A percentile compares a stretch with the other conserved stretches of the same genome.
phyloP scores from a whole-genome alignment of 1,140 invertebrate genomes.

The Drosophila nebulosa region DNA sequence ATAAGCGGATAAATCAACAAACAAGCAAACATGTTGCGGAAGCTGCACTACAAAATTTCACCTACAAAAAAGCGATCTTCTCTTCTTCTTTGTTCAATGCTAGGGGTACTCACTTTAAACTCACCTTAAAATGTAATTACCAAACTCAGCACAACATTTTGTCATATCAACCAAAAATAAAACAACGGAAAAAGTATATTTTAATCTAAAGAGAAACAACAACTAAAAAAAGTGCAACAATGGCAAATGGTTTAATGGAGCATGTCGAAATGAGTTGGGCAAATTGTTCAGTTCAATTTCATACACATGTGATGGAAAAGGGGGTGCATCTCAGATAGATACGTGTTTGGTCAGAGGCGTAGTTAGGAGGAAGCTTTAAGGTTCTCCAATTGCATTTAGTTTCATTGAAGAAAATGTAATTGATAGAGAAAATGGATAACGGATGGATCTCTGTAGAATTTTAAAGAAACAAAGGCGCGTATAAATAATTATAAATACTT shows the following conservation, averaged over 20 bases:
- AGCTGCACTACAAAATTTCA: constrained; percentile 7
- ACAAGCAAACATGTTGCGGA: constrained; percentile 51
- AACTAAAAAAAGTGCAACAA: constrained; percentile 53
- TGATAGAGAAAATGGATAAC: too few relatives aligned
- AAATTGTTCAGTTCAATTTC: constrained; percentile 36
- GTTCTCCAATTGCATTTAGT: not conserved
- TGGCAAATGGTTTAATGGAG: constrained; percentile 76
- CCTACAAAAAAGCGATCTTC: not conserved
- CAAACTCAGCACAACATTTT: constrained; percentile 55
- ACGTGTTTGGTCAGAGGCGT: constrained; percentile 21
- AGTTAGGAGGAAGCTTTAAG: not conserved
- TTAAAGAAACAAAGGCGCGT: too few relatives aligned
- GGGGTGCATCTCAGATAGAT: constrained; percentile 35
- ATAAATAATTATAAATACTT: too few relatives aligned
- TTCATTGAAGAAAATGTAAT: too few relatives aligned
- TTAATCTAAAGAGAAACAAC: constrained; percentile 33
- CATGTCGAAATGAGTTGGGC: constrained; percentile 59
- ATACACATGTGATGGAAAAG: constrained; percentile 26
- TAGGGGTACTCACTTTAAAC: constrained; percentile 20
- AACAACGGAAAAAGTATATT: constrained; percentile 41
- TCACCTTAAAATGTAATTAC: constrained; percentile 28
- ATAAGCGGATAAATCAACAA: constrained; percentile 50
- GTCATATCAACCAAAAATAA: constrained; percentile 28
- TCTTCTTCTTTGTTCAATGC: constrained; percentile 38
- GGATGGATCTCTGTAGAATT: too few relatives aligned